Evolutionary conservation across 2,797 vertebrate genomes (phyloP), one percentile per base, ranked within the genome.

Genomic region (Triplophysa yarkandensis): DNA sequence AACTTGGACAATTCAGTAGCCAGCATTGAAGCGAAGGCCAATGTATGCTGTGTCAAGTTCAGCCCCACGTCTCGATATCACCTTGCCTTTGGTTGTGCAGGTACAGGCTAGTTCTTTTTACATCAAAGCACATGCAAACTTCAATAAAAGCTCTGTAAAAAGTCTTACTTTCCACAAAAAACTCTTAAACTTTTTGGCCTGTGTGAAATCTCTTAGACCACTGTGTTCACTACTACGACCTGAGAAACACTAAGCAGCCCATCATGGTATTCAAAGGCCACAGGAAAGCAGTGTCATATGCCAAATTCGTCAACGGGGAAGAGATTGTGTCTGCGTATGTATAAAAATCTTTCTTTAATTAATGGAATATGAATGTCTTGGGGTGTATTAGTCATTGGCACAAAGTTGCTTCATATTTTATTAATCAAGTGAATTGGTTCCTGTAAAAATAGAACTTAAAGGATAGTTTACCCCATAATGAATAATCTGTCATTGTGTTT

Each of bases 201-300:
- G 2, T 50, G 25, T 13, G 16, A 11, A 27, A 46, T 50, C 39
- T 77, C 63, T 79, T 66, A 99, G 97, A 99, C 93, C 98, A 98
- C 92, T 99, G 98, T 90, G 98, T 99, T 82, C 96, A 99, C 90
- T 99, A 99, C 91, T 99, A 99, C 0, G 98, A 99, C 86, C 95
- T 99, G 65, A 94, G 97, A 83, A 98, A 99, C 94, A 99, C 96
- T 88, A 98, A 99, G 82, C 98, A 99, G 87, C 97, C 97, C 13
- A 98, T 99, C 88, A 99, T 99, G 97, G 97, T 99, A 74, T 99
- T 99, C 88, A 99, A 98, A 86, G 98, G 98, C 80, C 98, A 99
- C 85, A 93, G 97, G 84, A 99, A 99, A 86, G 97, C 98, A 0
- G 98, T 99, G 77, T 99, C 98, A 55, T 99, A 99, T 0, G 97